Percentiles rank a stretch among this genome's conserved stretches.
Conservation (phyloP, 2,797 vertebrate genomes). For the Smutsia temminckii region DNA sequence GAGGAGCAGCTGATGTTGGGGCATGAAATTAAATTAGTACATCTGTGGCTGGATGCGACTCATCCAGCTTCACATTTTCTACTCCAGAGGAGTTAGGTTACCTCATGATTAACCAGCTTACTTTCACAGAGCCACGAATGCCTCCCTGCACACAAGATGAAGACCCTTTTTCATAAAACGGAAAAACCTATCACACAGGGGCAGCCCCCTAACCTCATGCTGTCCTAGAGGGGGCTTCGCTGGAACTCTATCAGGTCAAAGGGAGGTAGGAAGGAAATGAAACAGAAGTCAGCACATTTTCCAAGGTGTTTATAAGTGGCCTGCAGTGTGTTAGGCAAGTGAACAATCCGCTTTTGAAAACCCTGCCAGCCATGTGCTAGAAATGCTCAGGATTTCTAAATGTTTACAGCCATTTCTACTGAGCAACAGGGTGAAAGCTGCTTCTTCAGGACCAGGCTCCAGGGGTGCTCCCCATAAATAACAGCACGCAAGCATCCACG, state of each 20-base stretch:
- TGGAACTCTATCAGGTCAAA: neutral
- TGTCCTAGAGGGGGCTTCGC: neutral
- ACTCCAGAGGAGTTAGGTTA: slow-evolving; percentile 73
- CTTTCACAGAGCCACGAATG: slow-evolving; percentile 53
- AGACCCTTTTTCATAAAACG: slow-evolving; percentile 46
- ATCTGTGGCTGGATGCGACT: slow-evolving; percentile 85
- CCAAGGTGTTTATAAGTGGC: neutral
- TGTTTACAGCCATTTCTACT: neutral
- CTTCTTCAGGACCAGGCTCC: neutral
- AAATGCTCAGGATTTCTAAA: neutral
- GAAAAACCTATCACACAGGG: neutral
- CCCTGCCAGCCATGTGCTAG: neutral
- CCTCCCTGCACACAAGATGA: slow-evolving; percentile 7
- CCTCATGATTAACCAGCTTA: slow-evolving; percentile 71
- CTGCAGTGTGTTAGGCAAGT: neutral
- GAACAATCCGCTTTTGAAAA: slow-evolving; percentile 15
- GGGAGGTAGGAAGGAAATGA: neutral
- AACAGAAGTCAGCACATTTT: neutral
- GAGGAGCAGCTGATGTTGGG: slow-evolving; percentile 83
- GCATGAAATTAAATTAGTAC: slow-evolving; percentile 87
- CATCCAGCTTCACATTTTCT: slow-evolving; percentile 80
- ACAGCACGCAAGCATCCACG: neutral
- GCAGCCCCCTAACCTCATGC: neutral
- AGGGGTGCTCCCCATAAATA: neutral
- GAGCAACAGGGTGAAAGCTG: neutral